phyloP scores from a whole-genome alignment of 23 tunicate genomes.

The Styela plicata region DNA sequence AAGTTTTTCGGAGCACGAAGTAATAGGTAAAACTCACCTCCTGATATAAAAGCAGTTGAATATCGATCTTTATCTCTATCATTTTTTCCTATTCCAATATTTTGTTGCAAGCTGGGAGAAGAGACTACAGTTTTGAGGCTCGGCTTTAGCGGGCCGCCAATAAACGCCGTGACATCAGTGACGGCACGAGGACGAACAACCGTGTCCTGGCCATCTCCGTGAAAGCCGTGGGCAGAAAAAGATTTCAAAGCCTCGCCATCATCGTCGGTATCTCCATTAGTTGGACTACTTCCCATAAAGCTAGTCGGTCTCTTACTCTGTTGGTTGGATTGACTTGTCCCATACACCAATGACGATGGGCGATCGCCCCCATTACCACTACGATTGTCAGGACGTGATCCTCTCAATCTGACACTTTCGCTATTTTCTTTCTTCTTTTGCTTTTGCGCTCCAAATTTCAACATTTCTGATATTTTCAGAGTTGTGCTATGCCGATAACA shows the following conservation, averaged over 20 bases:
- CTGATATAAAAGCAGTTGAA: conserved; percentile 28
- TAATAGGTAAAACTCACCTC: too few species aligned
- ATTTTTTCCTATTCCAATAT: too few species aligned
- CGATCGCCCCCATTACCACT: not conserved
- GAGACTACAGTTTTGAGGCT: not conserved
- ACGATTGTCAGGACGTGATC: not conserved
- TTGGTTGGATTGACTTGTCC: not conserved
- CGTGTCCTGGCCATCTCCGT: not conserved
- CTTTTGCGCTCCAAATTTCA: not conserved
- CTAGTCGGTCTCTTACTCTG: conserved; percentile 1
- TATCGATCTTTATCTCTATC: not conserved
- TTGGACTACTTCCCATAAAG: conserved; percentile 7
- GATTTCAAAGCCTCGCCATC: not conserved
- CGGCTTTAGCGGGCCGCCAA: conserved; percentile 6
- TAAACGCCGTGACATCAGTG: conserved; percentile 26
- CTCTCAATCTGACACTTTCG: not conserved
- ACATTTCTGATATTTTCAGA: too few species aligned
- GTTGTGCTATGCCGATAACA: too few species aligned
- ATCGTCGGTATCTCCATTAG: not conserved
- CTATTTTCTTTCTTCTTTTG: not conserved
- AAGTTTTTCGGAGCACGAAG: too few species aligned
- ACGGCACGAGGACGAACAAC: conserved; percentile 16
- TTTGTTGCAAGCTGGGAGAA: too few species aligned
- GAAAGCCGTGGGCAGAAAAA: not conserved
- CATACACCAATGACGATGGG: not conserved